Percentiles rank a stretch among this genome's conserved stretches.
Evolutionary conservation across 2,888 invertebrate species (phyloP).

Genomic region (Mantis religiosa): DNA sequence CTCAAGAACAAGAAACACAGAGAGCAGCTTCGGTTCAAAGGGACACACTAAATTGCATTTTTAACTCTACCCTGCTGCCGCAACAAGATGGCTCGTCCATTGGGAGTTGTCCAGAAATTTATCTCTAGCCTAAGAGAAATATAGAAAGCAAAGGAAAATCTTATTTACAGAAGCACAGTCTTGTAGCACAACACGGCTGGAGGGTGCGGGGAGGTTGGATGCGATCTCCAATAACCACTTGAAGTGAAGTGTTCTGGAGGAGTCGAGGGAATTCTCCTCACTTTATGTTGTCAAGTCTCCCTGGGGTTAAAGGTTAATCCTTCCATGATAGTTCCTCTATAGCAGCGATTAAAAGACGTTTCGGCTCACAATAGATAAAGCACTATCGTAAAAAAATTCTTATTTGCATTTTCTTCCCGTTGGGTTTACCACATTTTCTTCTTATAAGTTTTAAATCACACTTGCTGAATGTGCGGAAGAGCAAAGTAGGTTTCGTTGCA

Average conservation of each 20-base stretch:
- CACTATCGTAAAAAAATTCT: too few relatives aligned
- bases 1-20: background rate
- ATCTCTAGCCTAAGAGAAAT: background rate
- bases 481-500: too few relatives aligned
- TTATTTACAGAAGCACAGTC: background rate
- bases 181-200: background rate
- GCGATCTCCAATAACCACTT: background rate
- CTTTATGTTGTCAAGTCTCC: background rate
- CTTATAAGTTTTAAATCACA: too few relatives aligned
- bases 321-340: background rate
- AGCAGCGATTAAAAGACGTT: background rate
- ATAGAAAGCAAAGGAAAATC: background rate
- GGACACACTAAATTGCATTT: background rate
- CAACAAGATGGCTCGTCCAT: background rate
- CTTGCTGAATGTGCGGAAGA: too few relatives aligned
- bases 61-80: background rate
- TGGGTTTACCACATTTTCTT: too few relatives aligned
- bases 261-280: background rate
- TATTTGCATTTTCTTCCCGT: too few relatives aligned
- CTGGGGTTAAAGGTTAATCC: background rate
- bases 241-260: background rate
- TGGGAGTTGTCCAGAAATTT: background rate
- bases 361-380: background rate
- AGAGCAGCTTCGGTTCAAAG: background rate
- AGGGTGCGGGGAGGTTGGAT: background rate